Evolutionary conservation across 2,888 invertebrate species (phyloP), one percentile per base, ranked within the genome.

Genomic region (Eubasilissa splendida): DNA sequence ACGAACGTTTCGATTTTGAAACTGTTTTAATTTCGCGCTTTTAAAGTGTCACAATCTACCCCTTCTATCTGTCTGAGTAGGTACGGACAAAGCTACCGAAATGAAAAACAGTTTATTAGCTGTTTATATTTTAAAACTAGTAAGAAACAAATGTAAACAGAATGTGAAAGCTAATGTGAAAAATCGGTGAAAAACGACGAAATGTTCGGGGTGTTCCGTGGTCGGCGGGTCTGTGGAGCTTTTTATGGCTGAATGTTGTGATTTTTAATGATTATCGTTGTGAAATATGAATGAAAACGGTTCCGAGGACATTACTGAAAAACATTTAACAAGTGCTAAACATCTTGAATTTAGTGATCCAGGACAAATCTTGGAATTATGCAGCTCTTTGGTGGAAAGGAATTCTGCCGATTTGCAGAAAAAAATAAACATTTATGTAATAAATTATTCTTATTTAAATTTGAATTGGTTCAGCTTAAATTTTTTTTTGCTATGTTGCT

Each of bases 391-490:
- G 7, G 88, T 87, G 58, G 91, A 92, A 79, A 88, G 89, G 14
- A 87, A 85, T 79, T 90, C 90, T 78, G 87, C 88, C 70, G 87
- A 88, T 75, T 86, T 93, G 33, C 93, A 93, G 86, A 88, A 88
- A 31, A 92, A 91, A 88, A 88, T 93, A 71, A 94, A 94, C 86
- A 86, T 86, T 84, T 93, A 92, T 85, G 93, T 93, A 88, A 89
- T 70, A 70, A 53, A 70, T n/a, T 5, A 4, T 50, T 9, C 66
- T n/a, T 52, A n/a, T 90, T 89, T 74, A 81, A 73, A 65, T 70
- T 66, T n/a, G 9, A 58, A 58, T 58, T n/a, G 11, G 58, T 11
- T 58, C 5, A 8, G 58, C 8, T 58, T 58, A n/a, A 8, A 58
- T 58, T 54, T 8, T 58, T 58, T 58, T n/a, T n/a, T 9, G 2